Percentiles rank a stretch among this genome's conserved stretches.
Evolutionary conservation across 2,113 vertebrate genomes (phyloP).

Genomic region (Psilopsiagon aymara): DNA sequence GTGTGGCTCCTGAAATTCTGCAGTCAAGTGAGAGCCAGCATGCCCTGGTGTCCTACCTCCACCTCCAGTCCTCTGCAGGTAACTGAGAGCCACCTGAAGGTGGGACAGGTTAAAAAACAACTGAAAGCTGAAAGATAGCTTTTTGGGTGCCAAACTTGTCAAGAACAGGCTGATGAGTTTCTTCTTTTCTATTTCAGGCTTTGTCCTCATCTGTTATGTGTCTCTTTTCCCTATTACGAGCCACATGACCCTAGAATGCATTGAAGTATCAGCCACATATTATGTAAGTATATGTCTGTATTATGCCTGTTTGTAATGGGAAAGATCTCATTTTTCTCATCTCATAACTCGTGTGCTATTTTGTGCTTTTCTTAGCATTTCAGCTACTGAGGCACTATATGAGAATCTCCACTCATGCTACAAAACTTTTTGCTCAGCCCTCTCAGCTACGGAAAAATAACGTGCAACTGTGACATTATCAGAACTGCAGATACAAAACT

Average conservation of each 20-base stretch:
- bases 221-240: not conserved
- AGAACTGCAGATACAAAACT: not conserved
- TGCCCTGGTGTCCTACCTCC: not conserved
- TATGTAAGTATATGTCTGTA: not conserved
- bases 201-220: not conserved
- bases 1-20: not conserved
- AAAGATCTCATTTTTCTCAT: not conserved
- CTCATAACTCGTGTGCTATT: not conserved
- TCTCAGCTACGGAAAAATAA: not conserved
- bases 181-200: not conserved
- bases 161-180: not conserved
- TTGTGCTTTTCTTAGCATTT: not conserved
- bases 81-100: not conserved
- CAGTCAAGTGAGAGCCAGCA: not conserved
- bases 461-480: not conserved
- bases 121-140: not conserved
- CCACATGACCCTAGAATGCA: not conserved
- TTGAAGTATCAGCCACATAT: not conserved
- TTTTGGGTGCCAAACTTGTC: not conserved
- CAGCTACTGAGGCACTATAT: not conserved
- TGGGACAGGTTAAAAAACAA: not conserved
- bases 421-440: not conserved
- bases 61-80: not conserved
- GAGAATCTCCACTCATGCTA: not conserved
- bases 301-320: not conserved